Evolutionary conservation across 1,140 invertebrate genomes (phyloP), one percentile per base, ranked within the genome.

Genomic region (Plutomurus gul): DNA sequence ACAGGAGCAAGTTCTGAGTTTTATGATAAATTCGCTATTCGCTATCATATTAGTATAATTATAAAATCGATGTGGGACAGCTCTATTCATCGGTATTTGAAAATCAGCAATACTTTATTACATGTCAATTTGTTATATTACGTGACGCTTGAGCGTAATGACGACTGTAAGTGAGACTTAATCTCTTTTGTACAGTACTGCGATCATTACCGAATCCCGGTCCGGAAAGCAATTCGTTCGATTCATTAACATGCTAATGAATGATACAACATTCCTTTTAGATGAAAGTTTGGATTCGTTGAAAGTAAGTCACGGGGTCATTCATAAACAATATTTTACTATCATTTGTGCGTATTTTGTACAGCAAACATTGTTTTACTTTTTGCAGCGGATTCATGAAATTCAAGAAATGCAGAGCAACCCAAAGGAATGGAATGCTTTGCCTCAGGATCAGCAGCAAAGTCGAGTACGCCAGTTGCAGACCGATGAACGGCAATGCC

Each of bases 171-270:
- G n/a, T n/a, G n/a, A n/a, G n/a, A n/a, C n/a, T 60, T 43, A 56
- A 5, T 36, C 4, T 40, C n/a, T 20, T 77, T 11, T 10, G 0
- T 73, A 8, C 30, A 83, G 82, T 49, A 51, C 40, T 33, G 73
- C 83, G 20, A 82, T 84, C 65, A 77, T 75, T 33, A 78, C 80
- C 25, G 81, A 79, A 81, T 86, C 81, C 40, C 89, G 88, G 56
- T 92, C 91, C 73, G 94, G 94, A 10, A 95, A 95, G 82, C 94
- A 98, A 86, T 99, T 99, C 88, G 95, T 98, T 4, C 96, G 97
- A 83, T 99, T 99, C 86, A 92, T 99, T 33, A 99, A 99, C 86
- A 99, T 99, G 96, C 87, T 99, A 51, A 99, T 99, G 95, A 99
- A 99, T 86, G 97, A 99, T 86, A 98, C 96, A 8, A 99, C 97